Evolutionary conservation across 2,888 invertebrate species (phyloP).

Genomic region (Rhodophaea formosa): DNA sequence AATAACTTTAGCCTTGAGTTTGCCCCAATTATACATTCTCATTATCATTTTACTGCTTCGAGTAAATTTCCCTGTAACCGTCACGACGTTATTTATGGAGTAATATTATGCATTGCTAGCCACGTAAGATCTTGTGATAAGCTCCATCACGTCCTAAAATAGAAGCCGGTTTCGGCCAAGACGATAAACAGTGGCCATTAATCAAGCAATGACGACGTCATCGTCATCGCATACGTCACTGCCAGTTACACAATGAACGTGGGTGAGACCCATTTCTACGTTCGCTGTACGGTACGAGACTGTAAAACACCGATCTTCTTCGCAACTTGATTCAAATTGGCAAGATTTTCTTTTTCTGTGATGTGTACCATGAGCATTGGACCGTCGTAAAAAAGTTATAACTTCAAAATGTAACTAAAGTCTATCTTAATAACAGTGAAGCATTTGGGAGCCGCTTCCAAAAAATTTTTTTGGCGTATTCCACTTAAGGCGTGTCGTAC

Average conservation of each 20-base stretch:
- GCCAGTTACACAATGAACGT: not conserved
- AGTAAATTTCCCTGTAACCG: constrained; percentile 4
- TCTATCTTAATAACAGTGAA: no score
- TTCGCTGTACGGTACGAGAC: not conserved
- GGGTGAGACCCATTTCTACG: constrained; percentile 3
- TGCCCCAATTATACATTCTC: no score
- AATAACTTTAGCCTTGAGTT: no score
- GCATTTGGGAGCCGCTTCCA: no score
- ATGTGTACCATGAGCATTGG: no score
- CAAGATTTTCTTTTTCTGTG: no score
- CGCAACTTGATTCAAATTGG: no score
- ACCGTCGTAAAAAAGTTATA: no score
- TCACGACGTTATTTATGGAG: constrained; percentile 14
- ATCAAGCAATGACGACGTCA: constrained; percentile 11
- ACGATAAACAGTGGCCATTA: constrained; percentile 8
- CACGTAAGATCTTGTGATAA: constrained; percentile 14
- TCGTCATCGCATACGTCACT: constrained; percentile 13
- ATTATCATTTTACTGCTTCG: not conserved
- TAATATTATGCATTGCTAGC: constrained; percentile 8
- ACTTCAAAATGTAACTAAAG: no score
- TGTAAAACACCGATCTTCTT: no score
- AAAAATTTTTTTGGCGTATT: no score
- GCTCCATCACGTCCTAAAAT: constrained; percentile 13
- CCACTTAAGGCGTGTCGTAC: no score
- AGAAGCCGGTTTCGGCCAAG: constrained; percentile 8